Percentiles rank a stretch among this genome's conserved stretches.
Conservation (phyloP, 2,888 invertebrate genomes). For the Danaus chrysippus region DNA sequence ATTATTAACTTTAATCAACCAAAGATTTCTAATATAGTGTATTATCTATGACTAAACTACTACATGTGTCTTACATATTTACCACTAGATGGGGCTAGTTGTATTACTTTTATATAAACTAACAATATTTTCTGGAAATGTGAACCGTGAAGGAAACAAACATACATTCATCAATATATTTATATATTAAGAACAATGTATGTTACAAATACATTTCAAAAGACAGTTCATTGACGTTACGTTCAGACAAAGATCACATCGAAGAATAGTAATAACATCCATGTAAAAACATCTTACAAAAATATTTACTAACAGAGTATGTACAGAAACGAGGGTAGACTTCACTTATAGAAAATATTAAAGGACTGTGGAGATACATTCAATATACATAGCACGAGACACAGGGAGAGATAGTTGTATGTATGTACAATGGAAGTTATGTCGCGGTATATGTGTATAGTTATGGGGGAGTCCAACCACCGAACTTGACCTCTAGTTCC, state of each 20-base stretch:
- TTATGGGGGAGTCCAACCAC: slow-evolving; percentile 86
- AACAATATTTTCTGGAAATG: no score
- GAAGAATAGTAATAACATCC: slow-evolving; percentile 8
- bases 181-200: slow-evolving; percentile 21
- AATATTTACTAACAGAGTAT: slow-evolving; percentile 4
- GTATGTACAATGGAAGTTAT: not conserved
- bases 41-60: no score
- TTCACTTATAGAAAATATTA: not conserved
- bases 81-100: no score
- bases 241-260: slow-evolving; percentile 17
- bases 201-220: slow-evolving; percentile 34
- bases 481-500: slow-evolving; percentile 87
- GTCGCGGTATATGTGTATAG: slow-evolving; percentile 21
- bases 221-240: slow-evolving; percentile 23
- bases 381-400: not conserved
- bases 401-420: not conserved
- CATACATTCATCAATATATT: slow-evolving; percentile 9
- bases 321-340: not conserved
- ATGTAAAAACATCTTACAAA: slow-evolving; percentile 11
- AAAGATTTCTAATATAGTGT: no score
- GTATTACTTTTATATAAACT: no score
- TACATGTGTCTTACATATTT: no score
- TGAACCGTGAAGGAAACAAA: no score
- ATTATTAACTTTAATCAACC: no score
- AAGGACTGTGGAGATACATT: not conserved